A percentile compares a stretch with the other conserved stretches of the same genome.
Conservation (phyloP, 35 echinoderm and acorn worm genomes). For the Apostichopus parvimensis region DNA sequence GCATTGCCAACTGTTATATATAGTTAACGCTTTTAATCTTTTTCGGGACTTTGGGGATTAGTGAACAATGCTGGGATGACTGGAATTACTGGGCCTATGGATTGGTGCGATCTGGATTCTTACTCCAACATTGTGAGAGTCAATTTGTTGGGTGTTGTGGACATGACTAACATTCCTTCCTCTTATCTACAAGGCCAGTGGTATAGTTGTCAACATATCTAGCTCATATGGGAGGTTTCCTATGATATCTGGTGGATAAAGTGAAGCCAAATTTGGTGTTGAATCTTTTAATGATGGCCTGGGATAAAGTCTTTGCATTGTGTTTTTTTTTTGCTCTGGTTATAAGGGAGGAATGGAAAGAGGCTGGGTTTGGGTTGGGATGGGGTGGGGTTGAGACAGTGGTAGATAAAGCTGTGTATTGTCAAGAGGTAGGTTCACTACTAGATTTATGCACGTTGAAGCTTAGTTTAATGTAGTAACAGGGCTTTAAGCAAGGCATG, state of each 20-base stretch:
- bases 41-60: constrained; percentile 86
- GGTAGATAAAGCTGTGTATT: too few species aligned
- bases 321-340: too few species aligned
- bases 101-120: constrained; percentile 68
- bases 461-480: too few species aligned
- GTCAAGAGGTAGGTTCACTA: too few species aligned
- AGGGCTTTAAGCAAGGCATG: too few species aligned
- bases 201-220: constrained; percentile 86
- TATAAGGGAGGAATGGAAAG: too few species aligned
- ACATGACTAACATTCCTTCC: constrained; percentile 88
- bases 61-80: constrained; percentile 90
- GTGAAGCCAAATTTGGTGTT: constrained; percentile 78
- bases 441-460: too few species aligned
- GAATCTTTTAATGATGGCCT: constrained; percentile 85
- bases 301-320: constrained; percentile 44
- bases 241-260: constrained; percentile 58
- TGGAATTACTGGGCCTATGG: constrained; percentile 43
- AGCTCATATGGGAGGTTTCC: constrained; percentile 58
- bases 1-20: too few species aligned
- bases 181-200: constrained; percentile 69
- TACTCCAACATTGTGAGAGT: constrained; percentile 69
- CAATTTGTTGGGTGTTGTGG: constrained; percentile 80
- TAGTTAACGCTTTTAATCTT: not conserved
- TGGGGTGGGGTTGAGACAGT: too few species aligned
- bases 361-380: too few species aligned